A percentile compares a stretch with the other conserved stretches of the same genome.
These are phyloP conservation scores for Pemphredon lugubris DNA, from an alignment of 2,888 invertebrate species.

Conservation along the genomic window DNA sequence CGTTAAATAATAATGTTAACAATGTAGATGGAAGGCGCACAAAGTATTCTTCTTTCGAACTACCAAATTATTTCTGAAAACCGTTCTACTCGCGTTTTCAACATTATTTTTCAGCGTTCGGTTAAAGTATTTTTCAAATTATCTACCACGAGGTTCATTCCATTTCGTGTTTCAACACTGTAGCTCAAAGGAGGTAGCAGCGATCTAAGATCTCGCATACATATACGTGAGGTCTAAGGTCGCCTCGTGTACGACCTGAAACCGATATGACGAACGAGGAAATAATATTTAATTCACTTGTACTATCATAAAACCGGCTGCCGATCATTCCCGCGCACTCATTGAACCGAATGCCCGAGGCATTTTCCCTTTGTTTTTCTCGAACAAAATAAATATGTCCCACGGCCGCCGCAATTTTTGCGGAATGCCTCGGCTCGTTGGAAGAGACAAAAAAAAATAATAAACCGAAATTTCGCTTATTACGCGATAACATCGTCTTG, in stretches of 20 bases:
- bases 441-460: too few relatives aligned
- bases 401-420: too few relatives aligned
- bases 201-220: slow-evolving; percentile 14
- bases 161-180: slow-evolving; percentile 7
- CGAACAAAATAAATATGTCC: slow-evolving; percentile 5
- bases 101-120: too few relatives aligned
- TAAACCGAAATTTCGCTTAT: background rate
- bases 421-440: too few relatives aligned
- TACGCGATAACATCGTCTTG: background rate
- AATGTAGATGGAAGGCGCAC: too few relatives aligned
- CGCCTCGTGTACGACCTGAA: slow-evolving; percentile 31
- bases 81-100: too few relatives aligned
- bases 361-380: background rate
- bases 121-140: background rate
- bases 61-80: too few relatives aligned
- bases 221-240: slow-evolving; percentile 25
- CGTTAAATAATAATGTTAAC: too few relatives aligned
- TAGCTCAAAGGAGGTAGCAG: slow-evolving; percentile 8
- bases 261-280: slow-evolving; percentile 37
- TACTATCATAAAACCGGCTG: slow-evolving; percentile 9
- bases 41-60: too few relatives aligned
- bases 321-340: background rate
- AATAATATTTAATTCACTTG: slow-evolving; percentile 26
- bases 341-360: background rate
- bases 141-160: background rate